These are phyloP conservation scores for Papilio aristodemus DNA, from an alignment of 1,140 invertebrate genomes.

Conservation along the genomic window DNA sequence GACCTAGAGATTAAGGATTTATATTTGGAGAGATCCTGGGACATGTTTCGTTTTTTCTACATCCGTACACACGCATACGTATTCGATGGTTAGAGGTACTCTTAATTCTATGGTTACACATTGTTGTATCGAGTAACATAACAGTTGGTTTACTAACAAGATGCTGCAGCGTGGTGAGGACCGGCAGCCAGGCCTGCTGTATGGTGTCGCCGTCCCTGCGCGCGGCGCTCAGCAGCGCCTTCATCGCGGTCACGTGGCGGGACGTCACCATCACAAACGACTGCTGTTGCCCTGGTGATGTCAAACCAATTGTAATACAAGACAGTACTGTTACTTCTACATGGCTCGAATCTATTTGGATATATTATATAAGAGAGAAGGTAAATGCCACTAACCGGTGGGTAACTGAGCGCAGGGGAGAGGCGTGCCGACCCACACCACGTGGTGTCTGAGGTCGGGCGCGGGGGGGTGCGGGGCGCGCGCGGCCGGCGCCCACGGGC, in stretches of 20 bases:
- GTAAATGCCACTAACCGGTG: slow-evolving; percentile 77
- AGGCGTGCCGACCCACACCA: slow-evolving; percentile 96
- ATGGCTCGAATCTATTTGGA: too few species aligned
- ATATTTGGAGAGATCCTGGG: too few species aligned
- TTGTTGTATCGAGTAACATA: too few species aligned
- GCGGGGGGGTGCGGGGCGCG: slow-evolving; percentile 72
- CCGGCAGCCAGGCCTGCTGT: slow-evolving; percentile 96
- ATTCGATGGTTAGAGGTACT: too few species aligned
- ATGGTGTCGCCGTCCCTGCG: slow-evolving; percentile 96
- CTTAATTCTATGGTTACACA: too few species aligned
- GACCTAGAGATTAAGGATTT: too few species aligned
- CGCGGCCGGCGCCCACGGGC: slow-evolving; percentile 78
- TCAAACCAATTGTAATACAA: background rate
- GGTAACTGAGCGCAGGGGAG: slow-evolving; percentile 90
- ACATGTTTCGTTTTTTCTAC: too few species aligned
- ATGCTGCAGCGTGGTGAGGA: slow-evolving; percentile 97
- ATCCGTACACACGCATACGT: too few species aligned
- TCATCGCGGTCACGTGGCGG: slow-evolving; percentile 98
- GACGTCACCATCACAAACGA: slow-evolving; percentile 95
- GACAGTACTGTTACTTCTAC: too few species aligned
- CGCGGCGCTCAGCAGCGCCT: slow-evolving; percentile 92
- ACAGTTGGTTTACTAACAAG: slow-evolving; percentile 79
- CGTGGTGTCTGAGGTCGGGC: slow-evolving; percentile 87
- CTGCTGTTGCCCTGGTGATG: slow-evolving; percentile 64
- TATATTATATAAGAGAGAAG: background rate